phyloP scores from a whole-genome alignment of 2,797 vertebrate species.

The Varecia variegata region DNA sequence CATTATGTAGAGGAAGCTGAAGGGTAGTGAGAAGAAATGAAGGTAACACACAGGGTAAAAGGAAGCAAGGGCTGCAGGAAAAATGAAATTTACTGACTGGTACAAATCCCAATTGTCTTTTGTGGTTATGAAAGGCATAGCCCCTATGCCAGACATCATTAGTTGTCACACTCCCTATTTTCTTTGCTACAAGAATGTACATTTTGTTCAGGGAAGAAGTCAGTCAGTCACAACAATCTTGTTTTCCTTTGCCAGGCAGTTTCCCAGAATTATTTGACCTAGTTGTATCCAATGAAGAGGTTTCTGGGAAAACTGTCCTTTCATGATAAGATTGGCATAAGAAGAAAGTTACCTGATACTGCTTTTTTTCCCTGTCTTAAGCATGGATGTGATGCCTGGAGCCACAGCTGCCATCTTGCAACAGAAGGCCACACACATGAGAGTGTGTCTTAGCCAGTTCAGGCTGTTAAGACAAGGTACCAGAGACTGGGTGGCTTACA shows the following conservation, averaged over 20 bases:
- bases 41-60: neutral
- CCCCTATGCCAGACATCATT: fast-evolving
- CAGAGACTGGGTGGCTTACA: neutral
- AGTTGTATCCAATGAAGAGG: neutral
- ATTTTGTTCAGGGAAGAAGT: neutral
- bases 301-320: neutral
- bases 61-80: neutral
- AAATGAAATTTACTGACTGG: neutral
- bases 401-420: neutral
- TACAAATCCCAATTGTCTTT: neutral
- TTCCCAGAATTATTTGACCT: neutral
- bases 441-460: neutral
- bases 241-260: neutral
- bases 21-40: neutral
- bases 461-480: neutral
- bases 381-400: neutral
- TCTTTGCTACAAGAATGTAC: neutral
- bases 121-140: neutral
- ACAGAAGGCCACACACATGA: neutral
- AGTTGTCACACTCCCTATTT: neutral
- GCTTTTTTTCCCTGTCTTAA: too few relatives aligned
- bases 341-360: neutral
- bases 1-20: neutral
- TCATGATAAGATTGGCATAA: neutral
- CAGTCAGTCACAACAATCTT: neutral